phyloP scores from a whole-genome alignment of 2,888 invertebrate species.

The Thereva nobilitata region DNA sequence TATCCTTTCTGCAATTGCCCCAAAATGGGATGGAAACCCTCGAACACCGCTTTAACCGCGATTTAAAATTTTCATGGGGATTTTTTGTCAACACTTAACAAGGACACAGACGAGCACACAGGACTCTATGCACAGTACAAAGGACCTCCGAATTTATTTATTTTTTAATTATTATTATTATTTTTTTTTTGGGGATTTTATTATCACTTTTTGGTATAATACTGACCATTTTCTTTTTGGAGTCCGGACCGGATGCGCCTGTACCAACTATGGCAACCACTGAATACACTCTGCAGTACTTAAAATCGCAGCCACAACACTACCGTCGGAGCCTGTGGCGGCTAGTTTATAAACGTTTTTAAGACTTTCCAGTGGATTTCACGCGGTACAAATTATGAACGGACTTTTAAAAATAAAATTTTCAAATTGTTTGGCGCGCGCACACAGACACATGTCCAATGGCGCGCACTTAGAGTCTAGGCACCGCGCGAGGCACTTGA shows the following conservation, averaged over 20 bases:
- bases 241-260: background rate
- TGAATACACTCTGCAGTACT: slow-evolving; percentile 28
- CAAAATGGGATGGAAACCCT: too few species aligned
- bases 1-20: too few species aligned
- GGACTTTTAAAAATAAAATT: slow-evolving; percentile 36
- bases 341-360: slow-evolving; percentile 39
- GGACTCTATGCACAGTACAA: too few species aligned
- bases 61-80: too few species aligned
- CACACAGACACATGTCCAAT: slow-evolving; percentile 1
- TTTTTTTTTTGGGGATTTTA: too few species aligned
- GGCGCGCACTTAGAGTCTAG: background rate
- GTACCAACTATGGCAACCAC: slow-evolving; percentile 37
- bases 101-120: too few species aligned
- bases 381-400: slow-evolving; percentile 11
- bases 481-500: background rate
- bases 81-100: too few species aligned
- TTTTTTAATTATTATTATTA: too few species aligned
- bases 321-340: slow-evolving; percentile 7
- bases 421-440: slow-evolving; percentile 8
- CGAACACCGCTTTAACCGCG: too few species aligned
- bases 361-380: slow-evolving; percentile 42
- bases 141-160: too few species aligned
- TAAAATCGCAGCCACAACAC: slow-evolving; percentile 14
- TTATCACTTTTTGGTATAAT: too few species aligned
- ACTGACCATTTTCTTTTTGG: too few species aligned